Evolutionary conservation across 2,113 vertebrate species (phyloP), one percentile per base, ranked within the genome.

Genomic region (Peromyscus maniculatus): DNA sequence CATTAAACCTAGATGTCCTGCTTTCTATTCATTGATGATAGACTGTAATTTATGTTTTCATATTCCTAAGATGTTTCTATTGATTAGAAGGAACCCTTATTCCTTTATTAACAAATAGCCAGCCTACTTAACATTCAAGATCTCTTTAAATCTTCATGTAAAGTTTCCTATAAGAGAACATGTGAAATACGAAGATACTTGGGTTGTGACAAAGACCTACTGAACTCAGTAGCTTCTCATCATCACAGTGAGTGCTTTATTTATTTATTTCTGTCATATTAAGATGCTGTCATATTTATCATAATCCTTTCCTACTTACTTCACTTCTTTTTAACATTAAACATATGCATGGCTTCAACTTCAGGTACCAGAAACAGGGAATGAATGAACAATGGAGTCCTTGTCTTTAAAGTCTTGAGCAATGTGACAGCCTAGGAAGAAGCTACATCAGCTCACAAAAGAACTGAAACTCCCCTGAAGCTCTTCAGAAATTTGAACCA

Each of bases 401-500:
- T 67, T 87, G n/a, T 52, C 39, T 83, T 71, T n/a, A 59, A 74
- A 59, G 24, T 2, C 28, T 89, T 79, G 24, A 39, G 66, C 28
- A 79, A 46, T 62, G 26, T 24, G 43, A 86, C 43, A 92, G 62
- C 59, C 31, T 9, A 82, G 7, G 16, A 97, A 97, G 2, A 64
- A 17, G 16, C 21, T 12, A 13, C 1, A 31, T 69, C 1, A 79
- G 5, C 6, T 80, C 52, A 43, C 43, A 22, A 55, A 72, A 67
- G 12, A 89, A 89, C 5, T 91, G 15, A 86, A 77, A 87, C 91
- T 92, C 33, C 89, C 62, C 52, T n/a, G 59, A 82, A 91, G 15
- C 55, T 89, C 66, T 86, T 43, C 15, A 91, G 36, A 91, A 92
- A 62, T 66, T 71, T 90, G 43, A 77, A 28, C 31, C 17, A 62